Evolutionary conservation across 1,140 invertebrate species (phyloP).

Genomic region (Drosophila auraria): DNA sequence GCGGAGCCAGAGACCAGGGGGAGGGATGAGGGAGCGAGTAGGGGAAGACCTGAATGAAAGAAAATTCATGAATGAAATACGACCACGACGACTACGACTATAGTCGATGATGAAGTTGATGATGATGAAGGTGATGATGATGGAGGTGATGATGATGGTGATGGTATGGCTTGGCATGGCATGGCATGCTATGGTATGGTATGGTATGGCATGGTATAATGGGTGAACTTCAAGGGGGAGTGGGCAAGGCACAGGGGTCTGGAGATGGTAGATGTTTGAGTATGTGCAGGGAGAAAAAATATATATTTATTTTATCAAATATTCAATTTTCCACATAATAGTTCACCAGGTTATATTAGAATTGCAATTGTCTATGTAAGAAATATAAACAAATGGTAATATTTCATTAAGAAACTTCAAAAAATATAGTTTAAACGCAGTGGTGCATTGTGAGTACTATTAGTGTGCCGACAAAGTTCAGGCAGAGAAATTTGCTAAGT

Average conservation of each 20-base stretch:
- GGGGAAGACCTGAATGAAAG: constrained; percentile 72
- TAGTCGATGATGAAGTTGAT: constrained; percentile 32
- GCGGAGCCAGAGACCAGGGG: not conserved
- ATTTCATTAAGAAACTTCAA: too few species aligned
- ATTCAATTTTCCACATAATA: too few species aligned
- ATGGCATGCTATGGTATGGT: constrained; percentile 16
- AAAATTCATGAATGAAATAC: constrained; percentile 84
- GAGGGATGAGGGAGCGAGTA: not conserved
- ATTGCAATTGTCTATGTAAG: too few species aligned
- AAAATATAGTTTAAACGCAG: too few species aligned
- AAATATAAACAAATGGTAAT: too few species aligned
- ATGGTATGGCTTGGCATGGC: constrained; percentile 24
- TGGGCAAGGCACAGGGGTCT: constrained; percentile 27
- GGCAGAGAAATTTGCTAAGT: too few species aligned
- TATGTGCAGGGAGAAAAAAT: not conserved
- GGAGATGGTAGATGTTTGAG: constrained; percentile 12
- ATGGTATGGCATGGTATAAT: constrained; percentile 37
- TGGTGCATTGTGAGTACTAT: too few species aligned
- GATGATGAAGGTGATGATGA: constrained; percentile 12
- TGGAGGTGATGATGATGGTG: constrained; percentile 29
- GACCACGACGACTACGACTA: constrained; percentile 62
- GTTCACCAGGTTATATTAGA: too few species aligned
- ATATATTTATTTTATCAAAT: not conserved
- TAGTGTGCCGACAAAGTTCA: too few species aligned
- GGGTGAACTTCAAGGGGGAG: constrained; percentile 26